These are phyloP conservation scores for Agrilus cyanescens DNA, from an alignment of 2,888 invertebrate genomes.

Conservation along the genomic window DNA sequence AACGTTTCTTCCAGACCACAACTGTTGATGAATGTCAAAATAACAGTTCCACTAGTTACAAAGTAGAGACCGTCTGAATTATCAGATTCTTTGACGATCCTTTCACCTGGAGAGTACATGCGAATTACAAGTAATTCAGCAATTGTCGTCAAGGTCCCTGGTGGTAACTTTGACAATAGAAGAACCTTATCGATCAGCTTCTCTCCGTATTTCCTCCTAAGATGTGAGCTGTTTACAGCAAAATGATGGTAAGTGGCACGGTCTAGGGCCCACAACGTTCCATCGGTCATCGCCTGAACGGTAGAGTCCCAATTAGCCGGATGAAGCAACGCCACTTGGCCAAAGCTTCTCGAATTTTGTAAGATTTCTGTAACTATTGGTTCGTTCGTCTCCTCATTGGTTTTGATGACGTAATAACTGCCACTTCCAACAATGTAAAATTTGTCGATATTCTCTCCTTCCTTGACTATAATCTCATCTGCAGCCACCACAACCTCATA, in stretches of 20 bases:
- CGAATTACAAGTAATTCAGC: conserved; percentile 79
- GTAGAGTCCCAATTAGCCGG: conserved; percentile 89
- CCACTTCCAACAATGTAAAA: conserved; percentile 91
- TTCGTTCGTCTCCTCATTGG: conserved; percentile 33
- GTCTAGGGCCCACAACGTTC: conserved; percentile 68
- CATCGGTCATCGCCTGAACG: conserved; percentile 64
- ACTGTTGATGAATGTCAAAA: conserved; percentile 69
- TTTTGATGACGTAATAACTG: conserved; percentile 54
- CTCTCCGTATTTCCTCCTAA: conserved; percentile 90
- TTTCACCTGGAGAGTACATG: conserved; percentile 55
- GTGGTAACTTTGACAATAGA: conserved; percentile 80
- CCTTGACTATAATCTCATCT: conserved; percentile 76
- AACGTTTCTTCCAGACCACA: conserved; percentile 58
- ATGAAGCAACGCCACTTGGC: conserved; percentile 87
- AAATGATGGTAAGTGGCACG: conserved; percentile 59
- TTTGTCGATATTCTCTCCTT: conserved; percentile 90
- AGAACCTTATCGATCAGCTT: conserved; percentile 78
- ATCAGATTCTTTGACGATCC: conserved; percentile 82
- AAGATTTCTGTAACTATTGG: conserved; percentile 21
- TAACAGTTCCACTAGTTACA: conserved; percentile 75
- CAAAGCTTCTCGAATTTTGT: conserved; percentile 76
- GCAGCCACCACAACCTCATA: conserved; percentile 75
- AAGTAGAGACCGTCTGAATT: conserved; percentile 91
- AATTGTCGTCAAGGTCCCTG: conserved; percentile 86
- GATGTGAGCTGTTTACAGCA: conserved; percentile 86